Base-by-base conservation (phyloP, 2,113 vertebrate genomes). In the Alligator sinensis region DNA sequence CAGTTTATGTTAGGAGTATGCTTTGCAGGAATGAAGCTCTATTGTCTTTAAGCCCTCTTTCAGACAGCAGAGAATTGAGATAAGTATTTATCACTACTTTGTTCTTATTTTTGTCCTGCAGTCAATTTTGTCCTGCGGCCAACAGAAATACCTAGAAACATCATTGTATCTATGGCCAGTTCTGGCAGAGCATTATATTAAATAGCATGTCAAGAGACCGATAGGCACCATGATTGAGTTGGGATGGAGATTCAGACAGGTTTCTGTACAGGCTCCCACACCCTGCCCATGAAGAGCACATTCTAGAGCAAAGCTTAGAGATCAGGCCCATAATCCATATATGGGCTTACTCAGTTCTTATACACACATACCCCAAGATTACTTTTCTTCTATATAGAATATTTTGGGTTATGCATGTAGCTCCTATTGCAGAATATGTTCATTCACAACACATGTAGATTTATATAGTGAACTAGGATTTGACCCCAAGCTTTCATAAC, bases 31-130 rank as follows among this genome's bases (percentile, higher is more conserved):
- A 10, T 5, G 4, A 7, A 64, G 38, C 1, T 47, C 55, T 66
- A 2, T 59, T 76, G 86, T 84, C 74, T 66, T 9, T 68, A 79
- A 79, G 63, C 24, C 19, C 5, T 1, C 5, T 3, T 61, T 77
- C 30, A 6, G 38, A 54, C 17, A 24, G 25, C 0, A 77, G 1
- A 11, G 5, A 4, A 12, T 47, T 3, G 24, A 80, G 57, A 0
- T 0, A 63, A 19, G 14, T 63, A 8, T 64, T 80, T 87, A 54
- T 18, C 27, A 1, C 34, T 11, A 22, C 24, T 19, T 55, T 78
- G 18, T 17, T 4, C 4, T 80, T 47, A 11, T 12, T 79, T 76
- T 88, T 16, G 2, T 80, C 82, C 77, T 79, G 57, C 25, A 59
- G 19, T 16, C 64, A 47, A 47, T n/a, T 2, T 19, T 6, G 34